Evolutionary conservation across 2,888 invertebrate species (phyloP).

Genomic region (Euplexia lucipara): DNA sequence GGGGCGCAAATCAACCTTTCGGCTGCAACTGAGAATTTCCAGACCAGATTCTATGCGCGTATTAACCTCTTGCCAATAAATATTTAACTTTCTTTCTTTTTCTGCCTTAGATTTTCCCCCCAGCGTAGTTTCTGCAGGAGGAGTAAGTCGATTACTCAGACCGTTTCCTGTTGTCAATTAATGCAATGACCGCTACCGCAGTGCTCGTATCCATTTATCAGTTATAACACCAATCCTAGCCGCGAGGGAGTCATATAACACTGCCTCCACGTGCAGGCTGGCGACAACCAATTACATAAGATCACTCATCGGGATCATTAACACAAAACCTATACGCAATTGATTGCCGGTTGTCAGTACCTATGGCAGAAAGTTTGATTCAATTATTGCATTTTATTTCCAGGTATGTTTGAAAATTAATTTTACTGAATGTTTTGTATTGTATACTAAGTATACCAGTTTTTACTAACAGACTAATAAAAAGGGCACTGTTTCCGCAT

Average conservation of each 20-base stretch:
- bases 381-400: background rate
- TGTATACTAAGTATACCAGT: too few species aligned
- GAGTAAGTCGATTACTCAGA: conserved; percentile 60
- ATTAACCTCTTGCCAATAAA: too few species aligned
- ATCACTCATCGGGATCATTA: conserved; percentile 4
- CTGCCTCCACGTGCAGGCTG: conserved; percentile 24
- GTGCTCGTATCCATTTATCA: conserved; percentile 57
- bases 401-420: background rate
- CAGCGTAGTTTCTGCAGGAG: conserved; percentile 55
- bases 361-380: background rate
- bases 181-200: conserved; percentile 73
- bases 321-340: background rate
- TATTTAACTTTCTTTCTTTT: too few species aligned
- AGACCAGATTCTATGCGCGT: too few species aligned
- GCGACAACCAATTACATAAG: conserved; percentile 27
- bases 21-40: too few species aligned
- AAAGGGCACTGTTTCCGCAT: too few species aligned
- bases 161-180: conserved; percentile 82
- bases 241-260: conserved; percentile 38
- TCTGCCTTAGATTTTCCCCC: conserved; percentile 32
- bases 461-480: too few species aligned
- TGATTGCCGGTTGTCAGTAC: background rate
- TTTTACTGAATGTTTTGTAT: background rate
- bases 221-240: conserved; percentile 47
- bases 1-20: too few species aligned